phyloP scores from a whole-genome alignment of 2,888 invertebrate species.

The Helobdella robusta region DNA sequence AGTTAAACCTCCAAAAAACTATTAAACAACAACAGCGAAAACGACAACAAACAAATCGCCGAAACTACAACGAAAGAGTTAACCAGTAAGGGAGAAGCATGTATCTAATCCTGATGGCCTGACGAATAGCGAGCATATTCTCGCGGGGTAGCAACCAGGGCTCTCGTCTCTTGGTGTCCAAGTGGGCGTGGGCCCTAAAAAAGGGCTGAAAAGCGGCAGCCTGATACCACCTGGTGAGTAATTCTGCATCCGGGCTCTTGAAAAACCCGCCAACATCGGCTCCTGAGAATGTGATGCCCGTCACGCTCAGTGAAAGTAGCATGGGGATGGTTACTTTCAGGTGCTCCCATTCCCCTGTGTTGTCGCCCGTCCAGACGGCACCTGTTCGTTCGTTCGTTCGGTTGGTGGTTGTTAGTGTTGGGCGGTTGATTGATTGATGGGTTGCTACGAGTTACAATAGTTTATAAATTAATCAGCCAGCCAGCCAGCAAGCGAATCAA shows the following conservation, averaged over 20 bases:
- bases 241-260: slow-evolving; percentile 81
- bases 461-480: background rate
- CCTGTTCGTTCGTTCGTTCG: slow-evolving; percentile 39
- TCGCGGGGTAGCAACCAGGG: slow-evolving; percentile 66
- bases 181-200: slow-evolving; percentile 89
- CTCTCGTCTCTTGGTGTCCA: slow-evolving; percentile 90
- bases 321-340: slow-evolving; percentile 68
- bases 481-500: too few species aligned
- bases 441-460: background rate
- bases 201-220: slow-evolving; percentile 87
- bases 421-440: background rate
- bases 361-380: slow-evolving; percentile 97
- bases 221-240: slow-evolving; percentile 87
- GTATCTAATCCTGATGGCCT: slow-evolving; percentile 63
- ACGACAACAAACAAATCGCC: too few species aligned
- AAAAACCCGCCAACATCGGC: slow-evolving; percentile 98
- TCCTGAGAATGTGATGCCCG: slow-evolving; percentile 83
- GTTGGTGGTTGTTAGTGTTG: background rate
- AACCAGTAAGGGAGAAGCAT: slow-evolving; percentile 68
- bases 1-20: too few species aligned
- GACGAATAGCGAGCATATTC: slow-evolving; percentile 43
- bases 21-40: too few species aligned
- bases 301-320: slow-evolving; percentile 67
- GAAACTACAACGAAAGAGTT: background rate
- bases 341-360: slow-evolving; percentile 86